phyloP scores from a whole-genome alignment of 2,888 invertebrate species.

The Griposia aprilina region DNA sequence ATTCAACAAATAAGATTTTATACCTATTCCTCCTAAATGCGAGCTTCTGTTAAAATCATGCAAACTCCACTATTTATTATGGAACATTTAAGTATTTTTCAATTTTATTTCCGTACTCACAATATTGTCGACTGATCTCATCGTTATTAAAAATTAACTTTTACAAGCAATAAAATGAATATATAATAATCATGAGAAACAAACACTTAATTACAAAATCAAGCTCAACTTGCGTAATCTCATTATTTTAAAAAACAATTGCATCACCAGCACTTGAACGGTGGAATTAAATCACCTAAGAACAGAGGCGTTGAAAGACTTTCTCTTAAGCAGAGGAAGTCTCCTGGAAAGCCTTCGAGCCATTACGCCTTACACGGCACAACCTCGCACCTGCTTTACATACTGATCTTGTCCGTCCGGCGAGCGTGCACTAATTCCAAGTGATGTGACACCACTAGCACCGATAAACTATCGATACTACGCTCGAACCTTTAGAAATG shows the following conservation, averaged over 20 bases:
- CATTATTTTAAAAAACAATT: constrained; percentile 52
- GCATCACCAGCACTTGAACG: constrained; percentile 38
- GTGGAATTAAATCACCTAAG: constrained; percentile 66
- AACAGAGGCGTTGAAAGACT: constrained; percentile 72
- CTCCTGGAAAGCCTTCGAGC: constrained; percentile 77
- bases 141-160: neutral
- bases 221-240: constrained; percentile 1
- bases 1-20: neutral
- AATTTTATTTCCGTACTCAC: neutral
- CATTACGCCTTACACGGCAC: constrained; percentile 83
- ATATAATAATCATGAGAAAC: neutral
- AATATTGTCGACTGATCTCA: neutral
- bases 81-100: neutral
- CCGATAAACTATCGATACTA: constrained; percentile 72
- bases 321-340: constrained; percentile 82
- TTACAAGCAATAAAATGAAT: constrained; percentile 5
- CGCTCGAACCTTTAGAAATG: constrained; percentile 30
- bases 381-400: constrained; percentile 86
- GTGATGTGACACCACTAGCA: constrained; percentile 74
- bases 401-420: constrained; percentile 84
- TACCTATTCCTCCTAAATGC: neutral
- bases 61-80: neutral
- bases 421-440: constrained; percentile 85
- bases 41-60: neutral
- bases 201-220: constrained; percentile 18